A percentile compares a stretch with the other conserved stretches of the same genome.
phyloP scores from a whole-genome alignment of 2,113 vertebrate species.

The Epinephelus fuscoguttatus region DNA sequence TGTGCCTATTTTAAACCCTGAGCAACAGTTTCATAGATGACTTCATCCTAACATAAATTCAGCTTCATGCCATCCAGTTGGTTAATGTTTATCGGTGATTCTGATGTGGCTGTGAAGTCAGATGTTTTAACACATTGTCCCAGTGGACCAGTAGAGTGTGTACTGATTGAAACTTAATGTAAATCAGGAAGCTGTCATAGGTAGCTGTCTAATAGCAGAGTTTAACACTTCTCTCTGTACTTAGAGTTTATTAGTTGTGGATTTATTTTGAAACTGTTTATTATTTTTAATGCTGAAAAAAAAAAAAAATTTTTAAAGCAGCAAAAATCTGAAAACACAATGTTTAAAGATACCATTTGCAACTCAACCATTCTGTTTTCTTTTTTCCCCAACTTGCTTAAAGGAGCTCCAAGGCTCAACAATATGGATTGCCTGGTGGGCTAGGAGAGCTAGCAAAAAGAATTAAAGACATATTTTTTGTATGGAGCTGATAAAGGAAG shows the following conservation, averaged over 20 bases:
- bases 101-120: neutral
- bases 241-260: neutral
- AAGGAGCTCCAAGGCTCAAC: too few species aligned
- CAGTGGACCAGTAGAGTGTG: neutral
- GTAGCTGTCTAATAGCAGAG: neutral
- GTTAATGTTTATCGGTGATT: neutral
- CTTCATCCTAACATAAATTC: neutral
- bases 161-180: neutral
- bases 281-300: neutral
- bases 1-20: conserved; percentile 27
- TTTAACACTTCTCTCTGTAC: neutral
- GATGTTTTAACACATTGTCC: neutral
- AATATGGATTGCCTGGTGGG: too few species aligned
- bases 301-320: neutral
- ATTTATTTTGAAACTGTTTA: neutral
- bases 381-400: neutral
- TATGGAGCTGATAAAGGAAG: too few species aligned
- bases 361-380: neutral
- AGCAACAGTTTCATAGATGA: conserved; percentile 14
- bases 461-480: too few species aligned
- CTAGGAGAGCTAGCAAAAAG: too few species aligned
- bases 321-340: neutral
- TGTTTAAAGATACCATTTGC: neutral
- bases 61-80: neutral
- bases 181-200: neutral